Base-by-base conservation (phyloP, 2,797 vertebrate genomes). In the Trachops cirrhosus region DNA sequence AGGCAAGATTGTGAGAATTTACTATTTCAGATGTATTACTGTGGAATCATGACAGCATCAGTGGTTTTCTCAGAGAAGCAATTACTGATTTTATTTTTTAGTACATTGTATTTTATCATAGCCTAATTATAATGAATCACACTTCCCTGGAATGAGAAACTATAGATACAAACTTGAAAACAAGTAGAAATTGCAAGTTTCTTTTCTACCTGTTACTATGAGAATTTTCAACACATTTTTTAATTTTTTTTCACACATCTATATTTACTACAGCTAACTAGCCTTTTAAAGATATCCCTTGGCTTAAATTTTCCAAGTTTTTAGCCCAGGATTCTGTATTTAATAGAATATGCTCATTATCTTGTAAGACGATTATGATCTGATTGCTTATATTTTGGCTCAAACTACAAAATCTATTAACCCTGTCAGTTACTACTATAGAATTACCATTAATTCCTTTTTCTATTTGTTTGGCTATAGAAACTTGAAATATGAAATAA, bases 181-280 rank as follows among this genome's bases (percentile, higher is more conserved):
- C 19, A 75, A 86, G 12, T 89, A 77, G 46, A 73, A 95, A 41
- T 46, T 78, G 70, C 48, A 88, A 48, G 48, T 92, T 85, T 75
- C 37, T 88, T 70, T 91, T 89, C 18, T 54, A 32, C 24, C 6
- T 84, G 18, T 2, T 87, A 48, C 15, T 54, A 3, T 89, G 86
- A 92, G 37, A 74, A 83, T 96, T 89, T 70, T 75, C n/a, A 95
- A 22, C 9, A 88, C 11, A 26, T 41, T 84, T 86, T 84, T 84
- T 67, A 34, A 64, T 50, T 11, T 89, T 86, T 86, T 34, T 18
- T 67, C 68, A 18, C 29, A 52, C 7, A 54, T 15, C 44, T 93
- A n/a, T 71, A 64, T 78, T 85, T 89, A 70, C 32, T 74, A 9
- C 5, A 62, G 32, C 50, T 89, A 86, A 39, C 18, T 79, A 74